A percentile compares a stretch with the other conserved stretches of the same genome.
phyloP scores from a whole-genome alignment of 1,140 invertebrate species.

The Heliconius eleuchia region DNA sequence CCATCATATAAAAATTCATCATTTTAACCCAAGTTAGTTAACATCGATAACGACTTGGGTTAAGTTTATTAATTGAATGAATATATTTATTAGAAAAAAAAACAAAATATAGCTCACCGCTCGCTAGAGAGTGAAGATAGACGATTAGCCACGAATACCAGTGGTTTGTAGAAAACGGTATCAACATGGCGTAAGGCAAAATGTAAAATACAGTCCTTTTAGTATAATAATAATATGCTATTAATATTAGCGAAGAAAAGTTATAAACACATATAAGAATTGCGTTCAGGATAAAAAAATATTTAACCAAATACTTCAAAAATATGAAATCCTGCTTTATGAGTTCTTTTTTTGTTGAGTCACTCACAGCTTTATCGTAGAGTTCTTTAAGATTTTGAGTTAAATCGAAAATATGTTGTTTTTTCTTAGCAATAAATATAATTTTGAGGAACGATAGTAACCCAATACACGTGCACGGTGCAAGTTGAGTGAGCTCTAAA shows the following conservation, averaged over 20 bases:
- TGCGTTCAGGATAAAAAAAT: conserved; percentile 59
- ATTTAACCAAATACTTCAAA: conserved; percentile 51
- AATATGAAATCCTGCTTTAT: conserved; percentile 46
- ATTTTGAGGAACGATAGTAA: conserved; percentile 55
- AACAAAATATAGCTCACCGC: conserved; percentile 45
- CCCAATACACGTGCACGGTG: conserved; percentile 54
- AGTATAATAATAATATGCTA: conserved; percentile 49
- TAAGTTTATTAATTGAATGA: no score
- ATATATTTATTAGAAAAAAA: no score
- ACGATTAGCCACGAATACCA: conserved; percentile 50
- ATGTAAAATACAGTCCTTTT: conserved; percentile 45
- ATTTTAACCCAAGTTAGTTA: no score
- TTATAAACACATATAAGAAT: conserved; percentile 61
- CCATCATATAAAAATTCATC: no score
- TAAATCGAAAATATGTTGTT: conserved; percentile 49
- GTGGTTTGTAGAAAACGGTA: conserved; percentile 53
- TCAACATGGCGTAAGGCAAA: conserved; percentile 53
- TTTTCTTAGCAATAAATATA: conserved; percentile 42
- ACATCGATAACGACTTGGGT: no score
- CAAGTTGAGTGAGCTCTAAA: conserved; percentile 54
- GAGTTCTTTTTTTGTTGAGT: conserved; percentile 41
- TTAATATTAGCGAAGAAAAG: conserved; percentile 53
- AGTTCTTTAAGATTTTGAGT: conserved; percentile 42
- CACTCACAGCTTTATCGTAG: conserved; percentile 41
- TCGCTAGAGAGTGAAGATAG: conserved; percentile 51